phyloP scores from a whole-genome alignment of 1,140 invertebrate species.

The Drosophila prosaltans region DNA sequence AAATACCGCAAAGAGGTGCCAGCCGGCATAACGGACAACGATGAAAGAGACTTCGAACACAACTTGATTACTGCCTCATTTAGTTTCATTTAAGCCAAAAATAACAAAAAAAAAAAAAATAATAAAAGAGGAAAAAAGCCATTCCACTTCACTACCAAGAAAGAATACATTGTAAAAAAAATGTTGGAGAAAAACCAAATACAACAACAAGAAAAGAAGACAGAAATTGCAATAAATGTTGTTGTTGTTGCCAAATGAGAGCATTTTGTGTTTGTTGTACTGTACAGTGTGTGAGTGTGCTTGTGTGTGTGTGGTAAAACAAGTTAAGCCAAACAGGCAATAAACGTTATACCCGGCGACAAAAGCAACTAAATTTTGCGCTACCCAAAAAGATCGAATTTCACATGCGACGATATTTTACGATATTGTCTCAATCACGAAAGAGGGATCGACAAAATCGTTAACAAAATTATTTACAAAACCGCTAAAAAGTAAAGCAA shows the following conservation, averaged over 20 bases:
- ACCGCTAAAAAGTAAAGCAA: neutral
- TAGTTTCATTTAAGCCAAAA: constrained; percentile 80
- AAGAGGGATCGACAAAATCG: neutral
- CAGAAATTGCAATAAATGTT: constrained; percentile 23
- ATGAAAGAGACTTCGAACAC: constrained; percentile 68
- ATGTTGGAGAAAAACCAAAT: constrained; percentile 11
- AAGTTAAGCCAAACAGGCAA: constrained; percentile 69
- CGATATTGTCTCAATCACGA: constrained; percentile 76
- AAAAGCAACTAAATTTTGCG: constrained; percentile 71
- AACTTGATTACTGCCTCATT: constrained; percentile 80
- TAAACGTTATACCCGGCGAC: constrained; percentile 58
- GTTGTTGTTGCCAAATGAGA: constrained; percentile 66
- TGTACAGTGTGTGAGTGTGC: neutral
- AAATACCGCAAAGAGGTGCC: constrained; percentile 73
- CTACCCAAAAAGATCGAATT: constrained; percentile 61
- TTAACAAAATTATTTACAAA: neutral
- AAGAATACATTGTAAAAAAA: constrained; percentile 67
- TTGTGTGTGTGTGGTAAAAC: constrained; percentile 62
- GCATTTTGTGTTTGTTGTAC: constrained; percentile 54
- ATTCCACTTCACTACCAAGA: constrained; percentile 12
- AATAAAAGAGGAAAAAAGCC: constrained; percentile 28
- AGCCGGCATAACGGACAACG: constrained; percentile 44
- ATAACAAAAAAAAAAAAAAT: constrained; percentile 31
- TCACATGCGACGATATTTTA: constrained; percentile 69
- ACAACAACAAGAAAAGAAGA: constrained; percentile 24